Evolutionary conservation across 2,113 vertebrate species (phyloP).

Genomic region (Lepisosteus osseus): DNA sequence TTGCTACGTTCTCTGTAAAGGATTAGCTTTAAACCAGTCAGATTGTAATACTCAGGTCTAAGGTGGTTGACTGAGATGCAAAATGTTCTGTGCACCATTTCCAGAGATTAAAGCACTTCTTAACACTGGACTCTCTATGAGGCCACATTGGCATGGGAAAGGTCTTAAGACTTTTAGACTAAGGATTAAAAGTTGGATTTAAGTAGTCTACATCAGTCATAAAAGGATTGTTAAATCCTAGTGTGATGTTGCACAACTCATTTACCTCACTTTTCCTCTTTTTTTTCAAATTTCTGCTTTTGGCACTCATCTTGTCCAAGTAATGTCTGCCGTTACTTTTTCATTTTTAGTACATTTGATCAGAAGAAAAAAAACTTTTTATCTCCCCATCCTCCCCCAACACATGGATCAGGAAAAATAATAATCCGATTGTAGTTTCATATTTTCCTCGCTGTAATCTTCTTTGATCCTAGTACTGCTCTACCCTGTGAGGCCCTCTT

Average conservation of each 20-base stretch:
- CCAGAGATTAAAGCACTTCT: slow-evolving; percentile 7
- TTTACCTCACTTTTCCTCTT: neutral
- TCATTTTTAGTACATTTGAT: slow-evolving; percentile 19
- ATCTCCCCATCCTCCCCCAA: slow-evolving; percentile 4
- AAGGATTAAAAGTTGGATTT: slow-evolving; percentile 14
- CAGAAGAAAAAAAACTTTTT: slow-evolving; percentile 18
- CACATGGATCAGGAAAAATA: slow-evolving; percentile 26
- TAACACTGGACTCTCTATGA: slow-evolving; percentile 5
- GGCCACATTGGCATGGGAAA: slow-evolving; percentile 21
- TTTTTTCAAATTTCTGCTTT: slow-evolving; percentile 4
- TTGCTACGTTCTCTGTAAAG: neutral
- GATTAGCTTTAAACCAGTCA: neutral
- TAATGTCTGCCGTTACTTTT: slow-evolving; percentile 9
- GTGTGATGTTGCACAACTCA: neutral
- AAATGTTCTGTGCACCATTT: neutral
- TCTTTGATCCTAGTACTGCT: slow-evolving; percentile 48
- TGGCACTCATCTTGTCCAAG: no score
- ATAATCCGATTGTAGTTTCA: slow-evolving; percentile 50
- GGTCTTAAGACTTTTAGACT: slow-evolving; percentile 17
- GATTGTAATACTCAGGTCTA: neutral
- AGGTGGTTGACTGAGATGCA: neutral
- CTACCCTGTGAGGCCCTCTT: slow-evolving; percentile 58
- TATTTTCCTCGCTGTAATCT: slow-evolving; percentile 38
- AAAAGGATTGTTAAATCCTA: slow-evolving; percentile 15
- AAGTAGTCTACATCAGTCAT: slow-evolving; percentile 12